Conservation (phyloP, 2,888 invertebrate genomes). For the Bellardia bayeri region DNA sequence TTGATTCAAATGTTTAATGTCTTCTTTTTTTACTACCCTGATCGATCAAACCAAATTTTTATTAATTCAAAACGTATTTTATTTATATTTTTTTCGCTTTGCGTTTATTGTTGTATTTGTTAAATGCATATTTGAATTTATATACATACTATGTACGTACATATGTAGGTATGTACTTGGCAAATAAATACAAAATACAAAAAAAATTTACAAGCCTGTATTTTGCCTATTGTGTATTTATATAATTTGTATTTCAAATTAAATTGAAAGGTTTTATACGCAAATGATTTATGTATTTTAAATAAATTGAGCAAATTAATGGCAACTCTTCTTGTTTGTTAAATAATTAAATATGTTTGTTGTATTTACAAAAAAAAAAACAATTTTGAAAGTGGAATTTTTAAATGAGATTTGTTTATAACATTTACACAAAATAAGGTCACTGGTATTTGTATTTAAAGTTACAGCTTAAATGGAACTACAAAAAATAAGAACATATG, state of each 20-base stretch:
- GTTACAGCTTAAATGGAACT: too few species aligned
- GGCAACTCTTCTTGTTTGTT: neutral
- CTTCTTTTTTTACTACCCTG: conserved; percentile 33
- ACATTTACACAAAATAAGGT: too few species aligned
- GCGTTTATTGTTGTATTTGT: neutral
- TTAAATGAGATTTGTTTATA: neutral
- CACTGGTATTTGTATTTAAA: too few species aligned
- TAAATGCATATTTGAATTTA: neutral
- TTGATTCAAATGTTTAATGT: neutral
- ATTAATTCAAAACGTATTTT: conserved; percentile 18
- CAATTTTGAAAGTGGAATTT: neutral
- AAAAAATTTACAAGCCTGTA: neutral
- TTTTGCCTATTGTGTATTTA: neutral
- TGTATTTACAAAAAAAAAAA: neutral
- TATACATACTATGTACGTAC: neutral
- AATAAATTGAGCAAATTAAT: neutral
- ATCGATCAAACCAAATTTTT: conserved; percentile 22
- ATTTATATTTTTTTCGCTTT: neutral
- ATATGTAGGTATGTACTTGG: neutral
- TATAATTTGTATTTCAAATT: neutral
- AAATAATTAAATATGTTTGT: neutral
- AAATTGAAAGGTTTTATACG: neutral
- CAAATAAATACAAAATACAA: neutral
- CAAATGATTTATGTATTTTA: neutral
- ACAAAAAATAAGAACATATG: too few species aligned